These are phyloP conservation scores for Cheumatopsyche charites DNA, from an alignment of 1,140 invertebrate species.

Conservation along the genomic window DNA sequence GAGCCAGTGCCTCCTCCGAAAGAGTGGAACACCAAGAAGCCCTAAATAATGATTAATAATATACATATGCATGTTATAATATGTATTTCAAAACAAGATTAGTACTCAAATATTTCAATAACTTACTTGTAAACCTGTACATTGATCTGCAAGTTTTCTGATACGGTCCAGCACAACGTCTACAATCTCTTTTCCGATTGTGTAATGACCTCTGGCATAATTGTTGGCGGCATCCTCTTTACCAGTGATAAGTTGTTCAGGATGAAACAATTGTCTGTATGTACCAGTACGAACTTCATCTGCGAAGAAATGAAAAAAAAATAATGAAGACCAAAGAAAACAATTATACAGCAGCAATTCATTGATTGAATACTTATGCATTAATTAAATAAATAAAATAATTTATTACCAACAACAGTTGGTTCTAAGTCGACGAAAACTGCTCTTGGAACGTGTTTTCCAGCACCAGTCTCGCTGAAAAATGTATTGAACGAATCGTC, in stretches of 20 bases:
- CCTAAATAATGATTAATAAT: constrained; percentile 62
- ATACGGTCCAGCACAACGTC: constrained; percentile 79
- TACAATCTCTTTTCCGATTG: constrained; percentile 85
- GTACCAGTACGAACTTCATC: constrained; percentile 76
- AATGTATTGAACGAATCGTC: constrained; percentile 84
- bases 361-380: not conserved
- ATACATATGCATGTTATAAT: constrained; percentile 7
- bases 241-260: constrained; percentile 76
- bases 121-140: constrained; percentile 76
- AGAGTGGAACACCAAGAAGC: constrained; percentile 85
- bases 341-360: not conserved
- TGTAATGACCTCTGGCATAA: constrained; percentile 85
- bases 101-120: constrained; percentile 48
- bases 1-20: constrained; percentile 87
- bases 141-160: constrained; percentile 76
- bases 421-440: constrained; percentile 76
- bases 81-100: constrained; percentile 28
- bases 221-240: constrained; percentile 85
- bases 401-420: constrained; percentile 68
- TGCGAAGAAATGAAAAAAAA: constrained; percentile 48
- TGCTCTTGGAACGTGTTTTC: constrained; percentile 73
- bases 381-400: not conserved
- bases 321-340: too few species aligned
- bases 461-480: constrained; percentile 80
- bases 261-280: constrained; percentile 76